Base-by-base conservation (phyloP, 1,140 invertebrate genomes). In the Dreissena polymorpha region DNA sequence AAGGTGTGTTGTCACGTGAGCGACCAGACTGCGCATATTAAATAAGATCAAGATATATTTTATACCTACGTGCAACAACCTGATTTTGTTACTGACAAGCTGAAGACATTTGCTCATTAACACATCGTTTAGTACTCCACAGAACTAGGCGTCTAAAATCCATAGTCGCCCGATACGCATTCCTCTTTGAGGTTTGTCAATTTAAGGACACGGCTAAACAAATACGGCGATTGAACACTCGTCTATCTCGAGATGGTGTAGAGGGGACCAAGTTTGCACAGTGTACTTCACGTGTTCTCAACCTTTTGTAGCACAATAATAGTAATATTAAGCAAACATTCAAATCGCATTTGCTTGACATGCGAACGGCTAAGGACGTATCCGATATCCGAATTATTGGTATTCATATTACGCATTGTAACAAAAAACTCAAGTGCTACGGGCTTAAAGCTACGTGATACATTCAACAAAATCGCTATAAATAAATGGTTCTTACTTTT, bases 311-410 rank as follows among this genome's bases (percentile, higher is more conserved):
- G 27, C 23, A 18, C 16, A 29, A 78, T 57, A 78, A 78, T 69
- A 29, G 65, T 78, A 78, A 78, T 78, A 67, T 69, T 68, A 78
- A 78, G 29, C 53, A 78, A 78, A 78, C 76, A 78, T 53, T 78
- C 76, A 78, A 78, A 23, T 69, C 23, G 21, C 64, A 78, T 78
- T 78, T 53, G 49, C 57, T 60, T 60, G 16, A 60, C 21, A 18
- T n/a, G 6, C 16, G 57, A 60, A n/a, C 21, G 57, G 16, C 57
- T n/a, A 60, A 18, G 16, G 57, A 60, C 16, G 16, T n/a, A n/a
- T 23, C 16, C 16, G 57, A n/a, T n/a, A 23, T 23, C 57, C 21
- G 16, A n/a, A 60, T 23, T 23, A 23, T 60, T 60, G 57, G 21
- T 18, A n/a, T 23, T 60, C 21, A 60, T n/a, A 60, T 60, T 60